Conservation (phyloP, 2,888 invertebrate species). For the Oscheius sp. region DNA sequence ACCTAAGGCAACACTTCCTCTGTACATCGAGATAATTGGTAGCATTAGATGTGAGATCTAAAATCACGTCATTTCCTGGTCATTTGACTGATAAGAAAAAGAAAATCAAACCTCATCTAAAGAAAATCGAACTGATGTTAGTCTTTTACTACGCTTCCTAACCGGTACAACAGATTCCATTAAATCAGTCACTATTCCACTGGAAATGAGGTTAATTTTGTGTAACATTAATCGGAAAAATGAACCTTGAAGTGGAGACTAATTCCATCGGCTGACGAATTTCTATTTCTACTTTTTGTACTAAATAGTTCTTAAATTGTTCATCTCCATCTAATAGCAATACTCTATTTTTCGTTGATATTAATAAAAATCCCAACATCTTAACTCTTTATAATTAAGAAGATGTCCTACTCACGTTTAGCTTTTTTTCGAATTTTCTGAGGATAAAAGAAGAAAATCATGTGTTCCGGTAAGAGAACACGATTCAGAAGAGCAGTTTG, state of each 20-base stretch:
- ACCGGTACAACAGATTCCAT: not conserved
- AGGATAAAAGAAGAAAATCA: conserved; percentile 12
- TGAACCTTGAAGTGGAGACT: conserved; percentile 16
- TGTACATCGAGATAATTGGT: conserved; percentile 15
- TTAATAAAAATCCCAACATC: conserved; percentile 28
- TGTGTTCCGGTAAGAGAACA: conserved; percentile 11
- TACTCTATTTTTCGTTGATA: conserved; percentile 12
- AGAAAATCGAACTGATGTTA: not conserved
- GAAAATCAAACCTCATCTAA: conserved; percentile 8
- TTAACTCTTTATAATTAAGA: not conserved
- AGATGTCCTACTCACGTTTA: not conserved
- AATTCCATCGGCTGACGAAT: conserved; percentile 4
- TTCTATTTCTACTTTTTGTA: conserved; percentile 1
- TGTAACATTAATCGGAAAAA: not conserved
- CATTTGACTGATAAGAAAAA: not conserved
- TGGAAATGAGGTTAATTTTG: not conserved
- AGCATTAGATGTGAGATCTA: conserved; percentile 20
- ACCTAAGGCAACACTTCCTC: conserved; percentile 1
- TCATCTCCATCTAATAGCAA: conserved; percentile 14
- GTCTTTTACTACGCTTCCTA: conserved; percentile 4
- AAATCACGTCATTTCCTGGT: conserved; percentile 16
- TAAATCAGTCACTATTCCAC: conserved; percentile 18
- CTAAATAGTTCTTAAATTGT: not conserved
- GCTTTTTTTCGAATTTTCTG: not conserved
- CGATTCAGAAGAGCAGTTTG: conserved; percentile 3